Evolutionary conservation across 2,113 vertebrate species (phyloP).

Genomic region (Chunga burmeisteri): DNA sequence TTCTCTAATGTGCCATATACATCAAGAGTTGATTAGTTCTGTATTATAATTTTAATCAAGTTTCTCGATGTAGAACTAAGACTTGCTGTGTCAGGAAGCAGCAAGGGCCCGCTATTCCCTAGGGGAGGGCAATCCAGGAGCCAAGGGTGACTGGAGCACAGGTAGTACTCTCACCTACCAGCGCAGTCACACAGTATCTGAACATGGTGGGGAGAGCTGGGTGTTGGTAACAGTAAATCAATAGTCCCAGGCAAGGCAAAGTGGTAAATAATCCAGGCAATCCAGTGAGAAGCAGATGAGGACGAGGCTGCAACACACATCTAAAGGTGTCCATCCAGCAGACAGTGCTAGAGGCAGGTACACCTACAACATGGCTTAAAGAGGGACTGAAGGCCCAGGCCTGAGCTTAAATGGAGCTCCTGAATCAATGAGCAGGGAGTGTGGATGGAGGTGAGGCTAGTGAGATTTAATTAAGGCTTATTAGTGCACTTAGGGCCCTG

Average conservation of each 20-base stretch:
- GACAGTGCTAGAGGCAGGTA: not conserved
- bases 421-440: not conserved
- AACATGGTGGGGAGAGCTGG: not conserved
- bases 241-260: not conserved
- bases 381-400: not conserved
- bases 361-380: not conserved
- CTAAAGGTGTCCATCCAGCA: not conserved
- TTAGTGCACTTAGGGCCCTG: not conserved
- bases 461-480: not conserved
- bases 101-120: not conserved
- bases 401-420: not conserved
- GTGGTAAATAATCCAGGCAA: not conserved
- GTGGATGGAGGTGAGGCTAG: not conserved
- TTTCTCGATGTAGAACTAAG: not conserved
- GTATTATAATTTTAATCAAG: not conserved
- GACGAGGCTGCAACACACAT: not conserved
- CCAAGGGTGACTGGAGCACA: not conserved
- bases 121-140: not conserved
- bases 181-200: not conserved
- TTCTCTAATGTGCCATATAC: not conserved
- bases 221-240: not conserved
- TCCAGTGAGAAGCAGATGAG: not conserved
- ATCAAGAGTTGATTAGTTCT: not conserved
- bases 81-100: not conserved
- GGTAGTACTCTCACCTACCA: not conserved